Base-by-base conservation (phyloP, 2,888 invertebrate species). In the Podabrus alpinus region DNA sequence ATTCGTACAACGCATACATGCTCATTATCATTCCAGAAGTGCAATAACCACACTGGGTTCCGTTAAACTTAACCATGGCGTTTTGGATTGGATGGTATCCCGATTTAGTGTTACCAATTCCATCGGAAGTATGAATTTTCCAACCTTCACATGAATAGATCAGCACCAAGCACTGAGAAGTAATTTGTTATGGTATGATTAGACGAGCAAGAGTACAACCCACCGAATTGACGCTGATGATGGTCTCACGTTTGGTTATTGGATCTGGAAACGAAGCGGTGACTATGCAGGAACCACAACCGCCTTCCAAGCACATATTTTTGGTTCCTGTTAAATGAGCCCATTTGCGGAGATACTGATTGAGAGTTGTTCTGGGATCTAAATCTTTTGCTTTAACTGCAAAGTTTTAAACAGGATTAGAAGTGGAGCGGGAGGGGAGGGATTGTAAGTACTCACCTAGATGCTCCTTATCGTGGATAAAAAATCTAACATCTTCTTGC, bases 291-390 rank as follows among this genome's bases (percentile, higher is more conserved):
- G 90, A 90, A 0, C 94, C 94, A 80, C 94, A 94, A 0, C 94
- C 94, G 0, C 94, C 94, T 83, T 94, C 93, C 29, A 89, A 89
- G 79, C 94, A 94, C 92, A 93, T 93, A 7, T 87, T 88, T 82
- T 94, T 94, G 0, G 94, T 94, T 1, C 93, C 94, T 3, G 89
- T 90, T 0, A 93, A 85, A 72, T 90, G 89, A 0, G 90, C 90
- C 76, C 90, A 88, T 1, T 90, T 89, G 4, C 94, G 87, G 67
- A 94, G 90, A 81, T 89, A 94, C 59, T 90, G 89, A 79, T 93
- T 93, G 1, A 94, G 86, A 0, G 91, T 89, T 0, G 91, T 92
- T 60, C 90, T 89, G 0, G 91, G 89, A 1, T 83, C 86, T 0
- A 85, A 81, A 68, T 84, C 87, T 0, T 87, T 87, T 3, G 87